Conservation (phyloP, 2,888 invertebrate species). For the Pilophorus perplexus region DNA sequence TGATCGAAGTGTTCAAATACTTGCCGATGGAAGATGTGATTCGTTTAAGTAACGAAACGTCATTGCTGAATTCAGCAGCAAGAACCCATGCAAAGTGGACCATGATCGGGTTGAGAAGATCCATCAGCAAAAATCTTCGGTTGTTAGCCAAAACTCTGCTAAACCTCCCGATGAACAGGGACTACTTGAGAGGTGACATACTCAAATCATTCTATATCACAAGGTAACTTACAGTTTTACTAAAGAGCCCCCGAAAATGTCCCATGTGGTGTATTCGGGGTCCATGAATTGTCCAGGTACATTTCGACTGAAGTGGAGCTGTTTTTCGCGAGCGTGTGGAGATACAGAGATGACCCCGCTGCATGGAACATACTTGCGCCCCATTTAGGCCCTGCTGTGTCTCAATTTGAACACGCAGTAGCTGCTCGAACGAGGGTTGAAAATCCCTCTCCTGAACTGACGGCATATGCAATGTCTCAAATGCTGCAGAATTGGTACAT, state of each 20-base stretch:
- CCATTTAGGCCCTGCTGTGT: conserved; percentile 3
- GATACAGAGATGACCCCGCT: not conserved
- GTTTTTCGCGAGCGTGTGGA: conserved; percentile 22
- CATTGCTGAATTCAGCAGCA: not conserved
- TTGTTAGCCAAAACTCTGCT: too few relatives aligned
- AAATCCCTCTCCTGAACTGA: too few relatives aligned
- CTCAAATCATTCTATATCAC: too few relatives aligned
- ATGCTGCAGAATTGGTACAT: too few relatives aligned
- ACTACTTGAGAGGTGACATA: too few relatives aligned
- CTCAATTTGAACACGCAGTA: conserved; percentile 7
- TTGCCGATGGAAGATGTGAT: not conserved
- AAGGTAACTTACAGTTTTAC: too few relatives aligned
- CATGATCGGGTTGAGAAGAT: conserved; percentile 1
- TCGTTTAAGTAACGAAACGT: not conserved
- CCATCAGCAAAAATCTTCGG: too few relatives aligned
- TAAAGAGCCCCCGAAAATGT: too few relatives aligned
- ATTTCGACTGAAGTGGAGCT: conserved; percentile 13
- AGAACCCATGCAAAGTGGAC: not conserved
- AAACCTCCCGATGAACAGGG: too few relatives aligned
- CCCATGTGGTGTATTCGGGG: too few relatives aligned
- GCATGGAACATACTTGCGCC: not conserved
- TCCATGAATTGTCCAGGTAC: conserved; percentile 16
- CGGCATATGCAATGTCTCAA: too few relatives aligned
- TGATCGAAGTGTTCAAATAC: conserved; percentile 1
- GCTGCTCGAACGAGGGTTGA: too few relatives aligned